These are phyloP conservation scores for Rotaria sp. DNA, from an alignment of 2,888 invertebrate species.

Conservation along the genomic window DNA sequence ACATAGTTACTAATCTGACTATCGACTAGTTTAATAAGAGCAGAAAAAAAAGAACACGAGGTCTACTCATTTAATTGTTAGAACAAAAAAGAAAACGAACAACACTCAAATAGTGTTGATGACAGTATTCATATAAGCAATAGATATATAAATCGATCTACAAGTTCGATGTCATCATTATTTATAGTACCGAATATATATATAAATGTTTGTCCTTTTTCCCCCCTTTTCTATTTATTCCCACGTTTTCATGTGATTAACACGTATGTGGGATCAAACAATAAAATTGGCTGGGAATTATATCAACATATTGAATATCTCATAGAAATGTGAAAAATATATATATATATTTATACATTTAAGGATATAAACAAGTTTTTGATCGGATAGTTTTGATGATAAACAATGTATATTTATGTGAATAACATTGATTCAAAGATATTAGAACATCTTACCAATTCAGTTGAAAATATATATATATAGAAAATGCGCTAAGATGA, in stretches of 20 bases:
- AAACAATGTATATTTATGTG: neutral
- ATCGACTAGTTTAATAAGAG: neutral
- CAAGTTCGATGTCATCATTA: neutral
- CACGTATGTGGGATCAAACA: neutral
- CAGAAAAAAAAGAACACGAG: neutral
- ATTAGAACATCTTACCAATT: neutral
- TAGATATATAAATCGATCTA: neutral
- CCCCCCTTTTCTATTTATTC: neutral
- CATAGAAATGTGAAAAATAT: neutral
- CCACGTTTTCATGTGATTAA: neutral
- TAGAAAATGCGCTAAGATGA: neutral
- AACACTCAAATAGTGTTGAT: neutral
- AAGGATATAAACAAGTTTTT: neutral
- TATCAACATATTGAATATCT: neutral
- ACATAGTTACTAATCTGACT: neutral
- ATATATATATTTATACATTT: no score
- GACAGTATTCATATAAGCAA: neutral
- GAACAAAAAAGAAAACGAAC: neutral
- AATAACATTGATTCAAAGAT: conserved; percentile 7
- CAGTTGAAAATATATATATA: neutral
- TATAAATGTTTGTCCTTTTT: neutral
- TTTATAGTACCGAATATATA: neutral
- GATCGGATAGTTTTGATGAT: neutral
- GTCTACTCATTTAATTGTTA: neutral
- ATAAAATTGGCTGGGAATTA: neutral